Base-by-base conservation (phyloP, 2,888 invertebrate species). In the Oeneis ivallda region DNA sequence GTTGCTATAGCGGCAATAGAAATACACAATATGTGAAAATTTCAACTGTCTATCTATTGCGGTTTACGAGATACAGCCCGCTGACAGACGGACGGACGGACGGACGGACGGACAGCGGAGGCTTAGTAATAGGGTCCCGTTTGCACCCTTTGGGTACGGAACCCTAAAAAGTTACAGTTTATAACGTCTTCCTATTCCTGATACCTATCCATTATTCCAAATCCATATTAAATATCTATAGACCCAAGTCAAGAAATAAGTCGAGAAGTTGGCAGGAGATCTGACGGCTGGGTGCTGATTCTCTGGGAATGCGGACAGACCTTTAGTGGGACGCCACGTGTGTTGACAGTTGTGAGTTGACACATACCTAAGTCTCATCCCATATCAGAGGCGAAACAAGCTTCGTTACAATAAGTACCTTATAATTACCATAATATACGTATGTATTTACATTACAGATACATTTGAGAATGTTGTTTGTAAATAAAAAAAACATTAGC, bases 251-350 rank as follows among this genome's bases (percentile, higher is more conserved):
- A 19, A 56, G 19, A 56, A 41, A 34, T 47, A 45, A 58, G 10
- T n/a, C 43, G 32, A 32, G 57, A 41, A 43, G 58, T 58, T 58
- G 58, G 58, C 58, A 58, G 58, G 47, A 60, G 60, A 50, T 50
- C 60, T 60, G 37, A 58, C 45, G 43, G 5, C 9, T 45, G 32
- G 58, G 45, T 45, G 45, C 58, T 45, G 58, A 58, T 58, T 9
- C 47, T 37, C 17, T 13, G 37, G 39, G 60, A 60, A 60, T 60
- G 60, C 60, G 60, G 60, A 60, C 60, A 37, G 60, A 37, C 19
- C 60, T 49, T 49, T 50, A 60, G 49, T 60, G 19, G 60, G 39
- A 19, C 37, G 60, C 60, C 49, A 50, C 58, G 45, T 60, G 47
- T 32, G 43, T 54, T 56, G n/a, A n/a, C n/a, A n/a, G n/a, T n/a